Percentiles rank a stretch among this genome's conserved stretches.
Evolutionary conservation across 2,113 vertebrate genomes (phyloP).

Genomic region (Cynocephalus volans): DNA sequence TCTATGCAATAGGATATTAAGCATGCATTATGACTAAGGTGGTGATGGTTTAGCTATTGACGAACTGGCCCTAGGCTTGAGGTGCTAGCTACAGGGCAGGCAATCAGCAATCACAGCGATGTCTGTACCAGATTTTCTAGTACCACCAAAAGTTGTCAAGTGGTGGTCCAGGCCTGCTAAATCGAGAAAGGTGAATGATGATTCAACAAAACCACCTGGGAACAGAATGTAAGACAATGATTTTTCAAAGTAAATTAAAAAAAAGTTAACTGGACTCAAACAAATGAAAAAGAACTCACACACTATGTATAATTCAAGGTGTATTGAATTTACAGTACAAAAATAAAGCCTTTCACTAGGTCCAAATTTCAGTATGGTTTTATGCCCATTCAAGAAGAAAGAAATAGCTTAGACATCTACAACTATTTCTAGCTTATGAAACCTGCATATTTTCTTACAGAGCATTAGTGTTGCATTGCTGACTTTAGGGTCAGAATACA

Average conservation of each 20-base stretch:
- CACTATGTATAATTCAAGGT: conserved; percentile 77
- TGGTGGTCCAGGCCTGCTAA: conserved; percentile 95
- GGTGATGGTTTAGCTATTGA: conserved; percentile 83
- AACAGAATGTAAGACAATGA: conserved; percentile 92
- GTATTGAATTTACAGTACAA: conserved; percentile 84
- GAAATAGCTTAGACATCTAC: neutral
- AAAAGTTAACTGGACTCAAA: conserved; percentile 77
- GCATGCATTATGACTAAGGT: conserved; percentile 87
- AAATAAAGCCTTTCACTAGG: conserved; percentile 53
- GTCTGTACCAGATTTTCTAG: conserved; percentile 93
- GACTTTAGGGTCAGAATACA: neutral
- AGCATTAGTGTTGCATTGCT: neutral
- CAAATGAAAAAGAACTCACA: conserved; percentile 84
- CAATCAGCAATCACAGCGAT: conserved; percentile 86
- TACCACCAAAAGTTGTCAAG: conserved; percentile 93
- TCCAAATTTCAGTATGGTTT: conserved; percentile 47
- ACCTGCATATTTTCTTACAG: neutral
- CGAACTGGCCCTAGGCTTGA: conserved; percentile 77
- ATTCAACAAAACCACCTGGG: conserved; percentile 96
- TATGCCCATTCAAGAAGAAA: conserved; percentile 10
- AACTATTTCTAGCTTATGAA: neutral
- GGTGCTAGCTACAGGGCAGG: conserved; percentile 85
- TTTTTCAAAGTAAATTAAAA: conserved; percentile 86
- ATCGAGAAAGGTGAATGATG: conserved; percentile 96
- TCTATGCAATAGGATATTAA: conserved; percentile 82